These are phyloP conservation scores for Pseudomyrmex concolor DNA, from an alignment of 1,140 invertebrate species.

Conservation along the genomic window DNA sequence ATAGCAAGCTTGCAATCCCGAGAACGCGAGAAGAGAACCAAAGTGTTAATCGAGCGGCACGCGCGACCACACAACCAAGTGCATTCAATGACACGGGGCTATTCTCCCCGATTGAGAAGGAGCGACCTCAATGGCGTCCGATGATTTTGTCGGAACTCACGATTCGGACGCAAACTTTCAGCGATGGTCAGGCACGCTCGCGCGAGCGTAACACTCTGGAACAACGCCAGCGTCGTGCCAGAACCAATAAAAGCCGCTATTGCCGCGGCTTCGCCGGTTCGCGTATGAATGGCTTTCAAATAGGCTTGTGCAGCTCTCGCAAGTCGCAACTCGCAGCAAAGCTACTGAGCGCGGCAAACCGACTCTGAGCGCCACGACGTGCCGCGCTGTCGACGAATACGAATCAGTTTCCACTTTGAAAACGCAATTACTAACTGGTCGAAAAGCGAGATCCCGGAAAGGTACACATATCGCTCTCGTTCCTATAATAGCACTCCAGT, in stretches of 20 bases:
- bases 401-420: constrained; percentile 55
- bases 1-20: constrained; percentile 9
- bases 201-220: constrained; percentile 29
- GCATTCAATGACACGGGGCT: constrained; percentile 39
- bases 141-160: constrained; percentile 50
- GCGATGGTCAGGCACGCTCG: constrained; percentile 3
- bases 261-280: not conserved
- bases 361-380: not conserved
- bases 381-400: constrained; percentile 50
- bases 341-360: constrained; percentile 10
- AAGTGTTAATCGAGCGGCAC: constrained; percentile 55
- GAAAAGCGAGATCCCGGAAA: constrained; percentile 25
- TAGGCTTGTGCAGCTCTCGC: constrained; percentile 19
- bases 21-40: constrained; percentile 1
- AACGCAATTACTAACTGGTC: constrained; percentile 58
- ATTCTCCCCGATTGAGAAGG: not conserved
- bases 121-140: constrained; percentile 18
- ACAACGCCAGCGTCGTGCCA: constrained; percentile 40
- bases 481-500: not conserved
- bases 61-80: constrained; percentile 11
- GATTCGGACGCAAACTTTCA: constrained; percentile 45
- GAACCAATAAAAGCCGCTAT: constrained; percentile 62
- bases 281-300: constrained; percentile 57
- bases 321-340: constrained; percentile 35
- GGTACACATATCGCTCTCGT: constrained; percentile 21